Conservation (phyloP, 2,113 vertebrate species). For the Saccopteryx leptura region DNA sequence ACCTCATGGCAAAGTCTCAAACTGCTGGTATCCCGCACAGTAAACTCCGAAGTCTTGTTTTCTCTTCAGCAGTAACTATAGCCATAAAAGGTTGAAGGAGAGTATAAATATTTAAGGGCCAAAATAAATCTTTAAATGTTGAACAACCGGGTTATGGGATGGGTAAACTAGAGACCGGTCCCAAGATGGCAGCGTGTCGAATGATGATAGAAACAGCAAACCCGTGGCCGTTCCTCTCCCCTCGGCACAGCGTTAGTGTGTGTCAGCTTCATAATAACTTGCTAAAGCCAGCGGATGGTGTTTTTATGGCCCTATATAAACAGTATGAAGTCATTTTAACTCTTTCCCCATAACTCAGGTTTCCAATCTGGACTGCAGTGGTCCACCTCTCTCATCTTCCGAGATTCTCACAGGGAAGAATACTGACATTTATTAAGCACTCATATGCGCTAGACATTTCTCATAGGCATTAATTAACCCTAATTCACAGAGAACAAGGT, state of each 20-base stretch:
- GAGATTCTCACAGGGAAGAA: constrained; percentile 61
- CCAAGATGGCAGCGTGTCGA: constrained; percentile 52
- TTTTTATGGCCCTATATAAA: constrained; percentile 80
- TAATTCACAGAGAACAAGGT: constrained; percentile 47
- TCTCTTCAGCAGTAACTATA: constrained; percentile 72
- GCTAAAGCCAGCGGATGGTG: constrained; percentile 77
- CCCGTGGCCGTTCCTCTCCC: constrained; percentile 35
- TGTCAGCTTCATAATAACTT: constrained; percentile 65
- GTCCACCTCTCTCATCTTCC: constrained; percentile 35
- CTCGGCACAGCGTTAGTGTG: constrained; percentile 29
- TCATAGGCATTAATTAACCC: constrained; percentile 51
- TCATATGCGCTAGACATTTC: neutral
- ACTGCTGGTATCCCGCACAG: constrained; percentile 63
- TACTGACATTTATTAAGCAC: constrained; percentile 48
- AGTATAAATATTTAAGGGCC: constrained; percentile 83
- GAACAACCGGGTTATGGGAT: constrained; percentile 72
- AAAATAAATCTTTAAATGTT: constrained; percentile 84
- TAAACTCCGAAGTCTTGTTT: constrained; percentile 74
- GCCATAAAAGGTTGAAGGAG: constrained; percentile 75
- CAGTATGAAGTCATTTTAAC: constrained; percentile 83
- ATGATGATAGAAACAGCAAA: constrained; percentile 73
- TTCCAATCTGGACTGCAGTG: constrained; percentile 44
- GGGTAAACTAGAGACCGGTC: constrained; percentile 69
- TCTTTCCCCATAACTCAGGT: constrained; percentile 79
- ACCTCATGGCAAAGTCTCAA: constrained; percentile 51